These are phyloP conservation scores for Eustalomyia histrio DNA, from an alignment of 2,888 invertebrate genomes.

Conservation along the genomic window DNA sequence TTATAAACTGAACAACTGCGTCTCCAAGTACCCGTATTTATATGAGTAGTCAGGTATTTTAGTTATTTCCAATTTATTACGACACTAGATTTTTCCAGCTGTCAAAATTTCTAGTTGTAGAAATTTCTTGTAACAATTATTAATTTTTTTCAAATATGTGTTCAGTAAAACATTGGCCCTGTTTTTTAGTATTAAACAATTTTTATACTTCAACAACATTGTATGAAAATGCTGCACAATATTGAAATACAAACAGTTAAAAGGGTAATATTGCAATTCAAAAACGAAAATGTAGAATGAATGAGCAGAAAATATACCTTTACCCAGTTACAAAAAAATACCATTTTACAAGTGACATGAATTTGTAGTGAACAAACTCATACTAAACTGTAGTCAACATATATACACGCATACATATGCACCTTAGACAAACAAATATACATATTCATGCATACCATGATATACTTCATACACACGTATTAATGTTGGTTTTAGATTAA, in stretches of 20 bases:
- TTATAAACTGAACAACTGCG: too few relatives aligned
- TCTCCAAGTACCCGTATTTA: too few relatives aligned
- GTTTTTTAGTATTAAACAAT: too few relatives aligned
- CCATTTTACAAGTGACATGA: conserved; percentile 42
- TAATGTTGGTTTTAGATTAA: conserved; percentile 18
- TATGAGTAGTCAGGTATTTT: too few relatives aligned
- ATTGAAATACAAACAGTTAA: conserved; percentile 67
- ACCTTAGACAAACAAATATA: conserved; percentile 21
- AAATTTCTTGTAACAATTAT: too few relatives aligned
- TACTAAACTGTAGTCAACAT: neutral
- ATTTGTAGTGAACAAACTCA: neutral
- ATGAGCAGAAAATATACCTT: conserved; percentile 16
- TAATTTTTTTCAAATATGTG: too few relatives aligned
- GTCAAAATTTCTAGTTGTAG: too few relatives aligned
- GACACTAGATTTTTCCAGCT: too few relatives aligned
- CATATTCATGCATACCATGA: conserved; percentile 7
- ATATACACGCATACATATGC: too few relatives aligned
- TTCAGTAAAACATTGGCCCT: too few relatives aligned
- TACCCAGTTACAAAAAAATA: conserved; percentile 3
- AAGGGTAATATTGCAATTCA: conserved; percentile 56
- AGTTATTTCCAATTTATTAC: too few relatives aligned
- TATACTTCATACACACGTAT: neutral
- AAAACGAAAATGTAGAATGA: conserved; percentile 37
- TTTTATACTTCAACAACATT: neutral
- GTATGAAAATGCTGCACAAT: conserved; percentile 67